Base-by-base conservation (phyloP, 1,140 invertebrate species). In the Bradynema listronoti region DNA sequence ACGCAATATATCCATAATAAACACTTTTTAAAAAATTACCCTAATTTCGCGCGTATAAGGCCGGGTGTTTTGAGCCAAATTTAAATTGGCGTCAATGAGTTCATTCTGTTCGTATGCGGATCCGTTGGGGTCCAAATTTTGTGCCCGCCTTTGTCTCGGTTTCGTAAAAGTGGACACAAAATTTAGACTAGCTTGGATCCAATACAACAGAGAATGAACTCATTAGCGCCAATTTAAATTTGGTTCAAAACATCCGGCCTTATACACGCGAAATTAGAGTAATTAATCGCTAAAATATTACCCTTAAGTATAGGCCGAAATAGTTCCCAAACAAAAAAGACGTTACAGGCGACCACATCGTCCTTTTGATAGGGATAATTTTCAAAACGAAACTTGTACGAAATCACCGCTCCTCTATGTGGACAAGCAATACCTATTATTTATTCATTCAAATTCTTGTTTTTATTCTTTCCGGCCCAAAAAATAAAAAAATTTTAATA, bases 311-410 rank as follows among this genome's bases (percentile, higher is more conserved):
- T 65, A 45, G 80, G 80, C 34, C 80, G 61, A 24, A 81, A 63
- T 68, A 81, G 67, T 72, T 81, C 80, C 80, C 80, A 81, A 1
- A 79, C 72, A 68, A 81, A 81, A 71, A 81, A 81, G 7, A 81
- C 78, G 65, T 81, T 81, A 53, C 78, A 79, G 4, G 80, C 61
- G 27, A 80, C 80, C 52, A 75, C 71, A 27, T 81, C 79, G 30
- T 68, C 71, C 6, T 72, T 62, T 4, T 55, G 22, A 55, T 80
- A 81, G 5, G 79, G 79, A 59, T 75, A 81, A 6, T 54, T 46
- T 5, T 66, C 47, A 61, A 81, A 78, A 27, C 80, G 70, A 60
- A 69, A 78, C 50, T 75, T 67, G 58, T 81, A 81, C 1, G 79
- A 81, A 42, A 80, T 78, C n/a, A 81, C 80, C 16, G 80, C 75